Evolutionary conservation across 2,888 invertebrate species (phyloP).

Genomic region (Polyploca ridens): DNA sequence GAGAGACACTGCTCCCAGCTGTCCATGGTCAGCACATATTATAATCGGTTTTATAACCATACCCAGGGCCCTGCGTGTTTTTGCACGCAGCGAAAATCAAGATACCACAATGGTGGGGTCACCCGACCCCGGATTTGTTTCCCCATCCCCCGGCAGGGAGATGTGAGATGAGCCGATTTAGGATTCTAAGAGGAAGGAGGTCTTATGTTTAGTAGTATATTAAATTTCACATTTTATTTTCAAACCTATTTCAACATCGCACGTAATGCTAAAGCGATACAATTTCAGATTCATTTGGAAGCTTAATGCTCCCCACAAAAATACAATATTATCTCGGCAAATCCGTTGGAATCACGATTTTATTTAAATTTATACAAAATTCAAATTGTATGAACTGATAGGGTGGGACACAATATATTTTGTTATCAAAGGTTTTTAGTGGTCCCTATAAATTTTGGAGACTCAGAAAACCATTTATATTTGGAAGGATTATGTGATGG

Average conservation of each 20-base stretch:
- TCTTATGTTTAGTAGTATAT: no score
- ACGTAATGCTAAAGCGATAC: neutral
- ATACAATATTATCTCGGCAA: neutral
- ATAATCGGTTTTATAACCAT: no score
- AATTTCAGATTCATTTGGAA: neutral
- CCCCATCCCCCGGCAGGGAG: no score
- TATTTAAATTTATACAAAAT: constrained; percentile 14
- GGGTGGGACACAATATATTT: constrained; percentile 5
- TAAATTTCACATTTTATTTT: no score
- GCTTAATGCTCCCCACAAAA: neutral
- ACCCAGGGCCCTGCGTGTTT: no score
- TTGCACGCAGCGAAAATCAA: no score
- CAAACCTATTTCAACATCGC: neutral
- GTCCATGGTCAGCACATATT: no score
- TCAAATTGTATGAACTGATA: constrained; percentile 4
- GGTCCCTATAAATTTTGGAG: constrained; percentile 21
- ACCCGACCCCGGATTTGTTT: no score
- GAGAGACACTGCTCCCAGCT: no score
- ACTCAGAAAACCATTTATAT: constrained; percentile 19
- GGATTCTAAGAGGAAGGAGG: no score
- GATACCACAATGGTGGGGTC: no score
- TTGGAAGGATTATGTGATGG: constrained; percentile 15
- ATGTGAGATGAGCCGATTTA: no score
- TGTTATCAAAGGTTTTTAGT: constrained; percentile 4
- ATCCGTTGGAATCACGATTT: constrained; percentile 9